Percentiles rank a stretch among this genome's conserved stretches.
Evolutionary conservation across 2,888 invertebrate genomes (phyloP).

Genomic region (Scaptomyza flava): DNA sequence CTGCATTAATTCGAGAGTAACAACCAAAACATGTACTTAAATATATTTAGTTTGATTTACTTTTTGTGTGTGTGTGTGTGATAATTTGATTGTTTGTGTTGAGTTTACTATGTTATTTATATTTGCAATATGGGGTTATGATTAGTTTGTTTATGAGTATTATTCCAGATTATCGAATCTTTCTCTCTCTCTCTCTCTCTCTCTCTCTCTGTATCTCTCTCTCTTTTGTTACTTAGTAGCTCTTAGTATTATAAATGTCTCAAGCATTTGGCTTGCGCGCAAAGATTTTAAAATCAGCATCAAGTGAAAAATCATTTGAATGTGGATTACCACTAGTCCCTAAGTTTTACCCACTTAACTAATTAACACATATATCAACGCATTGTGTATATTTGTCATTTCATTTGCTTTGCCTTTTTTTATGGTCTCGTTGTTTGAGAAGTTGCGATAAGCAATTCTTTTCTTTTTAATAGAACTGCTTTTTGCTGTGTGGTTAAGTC

Average conservation of each 20-base stretch:
- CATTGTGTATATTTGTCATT: constrained; percentile 23
- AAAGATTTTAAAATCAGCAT: not conserved
- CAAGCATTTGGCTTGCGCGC: not conserved
- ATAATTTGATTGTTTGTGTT: constrained; percentile 19
- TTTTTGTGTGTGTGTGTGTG: constrained; percentile 6
- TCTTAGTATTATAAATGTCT: not conserved
- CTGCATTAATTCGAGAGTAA: constrained; percentile 5
- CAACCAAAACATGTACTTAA: not conserved
- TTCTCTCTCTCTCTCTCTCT: not conserved
- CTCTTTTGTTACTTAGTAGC: no score
- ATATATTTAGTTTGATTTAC: not conserved
- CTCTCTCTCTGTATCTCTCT: no score
- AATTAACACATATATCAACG: not conserved
- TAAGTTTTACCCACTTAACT: not conserved
- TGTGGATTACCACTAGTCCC: no score
- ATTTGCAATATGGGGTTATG: not conserved
- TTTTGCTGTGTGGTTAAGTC: not conserved
- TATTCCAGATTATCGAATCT: no score
- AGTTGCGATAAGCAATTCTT: constrained; percentile 37
- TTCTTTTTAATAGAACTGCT: not conserved
- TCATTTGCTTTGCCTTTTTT: constrained; percentile 18
- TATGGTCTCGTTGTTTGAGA: constrained; percentile 3
- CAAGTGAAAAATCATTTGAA: no score
- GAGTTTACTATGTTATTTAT: constrained; percentile 31
- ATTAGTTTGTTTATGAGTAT: constrained; percentile 2